Percentiles rank a stretch among this genome's conserved stretches.
Evolutionary conservation across 2,797 vertebrate genomes (phyloP).

Genomic region (Stomatorhinus walkeri): DNA sequence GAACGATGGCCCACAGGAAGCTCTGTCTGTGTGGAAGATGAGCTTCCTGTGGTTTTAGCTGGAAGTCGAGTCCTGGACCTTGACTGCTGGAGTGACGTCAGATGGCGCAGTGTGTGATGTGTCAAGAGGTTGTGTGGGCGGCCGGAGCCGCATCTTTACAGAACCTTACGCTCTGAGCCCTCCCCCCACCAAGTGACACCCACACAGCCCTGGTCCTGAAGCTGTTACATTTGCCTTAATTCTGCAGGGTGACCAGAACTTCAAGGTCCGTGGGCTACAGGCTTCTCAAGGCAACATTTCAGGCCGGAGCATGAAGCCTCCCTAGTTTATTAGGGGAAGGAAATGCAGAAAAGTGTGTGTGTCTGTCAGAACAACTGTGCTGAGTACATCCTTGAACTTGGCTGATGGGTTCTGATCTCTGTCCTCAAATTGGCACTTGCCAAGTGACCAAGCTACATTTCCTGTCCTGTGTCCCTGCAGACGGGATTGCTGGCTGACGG

Average conservation of each 20-base stretch:
- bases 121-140: not conserved
- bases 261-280: not conserved
- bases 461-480: conserved; percentile 47
- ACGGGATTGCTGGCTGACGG: conserved; percentile 80
- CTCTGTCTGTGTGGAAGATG: not conserved
- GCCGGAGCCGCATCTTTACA: not conserved
- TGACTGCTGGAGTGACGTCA: not conserved
- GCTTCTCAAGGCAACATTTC: not conserved
- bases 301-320: not conserved
- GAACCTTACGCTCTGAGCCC: not conserved
- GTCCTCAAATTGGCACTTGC: not conserved
- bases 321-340: not conserved
- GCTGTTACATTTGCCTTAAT: not conserved
- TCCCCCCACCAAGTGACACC: not conserved
- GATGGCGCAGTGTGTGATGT: not conserved
- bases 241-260: not conserved
- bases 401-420: not conserved
- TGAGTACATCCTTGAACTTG: not conserved
- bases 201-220: not conserved
- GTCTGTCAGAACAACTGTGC: not conserved
- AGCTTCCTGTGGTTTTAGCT: not conserved
- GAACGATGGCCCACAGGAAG: not conserved
- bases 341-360: not conserved
- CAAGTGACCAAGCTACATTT: not conserved
- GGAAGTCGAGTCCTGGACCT: not conserved